Evolutionary conservation across 2,888 invertebrate genomes (phyloP).

Genomic region (Epinotia nisella): DNA sequence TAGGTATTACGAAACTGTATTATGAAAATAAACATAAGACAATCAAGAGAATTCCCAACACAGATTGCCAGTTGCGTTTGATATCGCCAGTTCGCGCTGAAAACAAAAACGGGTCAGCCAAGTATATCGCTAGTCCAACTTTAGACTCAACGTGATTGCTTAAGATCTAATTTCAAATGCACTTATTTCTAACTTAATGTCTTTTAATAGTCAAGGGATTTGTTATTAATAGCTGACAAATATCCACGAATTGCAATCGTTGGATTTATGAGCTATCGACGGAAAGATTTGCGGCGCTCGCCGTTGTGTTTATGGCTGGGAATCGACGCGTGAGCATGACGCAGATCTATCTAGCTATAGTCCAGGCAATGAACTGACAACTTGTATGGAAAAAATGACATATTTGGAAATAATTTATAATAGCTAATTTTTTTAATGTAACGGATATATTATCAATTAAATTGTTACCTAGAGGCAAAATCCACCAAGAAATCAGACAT

Average conservation of each 20-base stretch:
- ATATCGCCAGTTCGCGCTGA: constrained; percentile 2
- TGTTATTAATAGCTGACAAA: constrained; percentile 44
- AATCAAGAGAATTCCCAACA: constrained; percentile 10
- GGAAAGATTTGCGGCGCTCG: constrained; percentile 33
- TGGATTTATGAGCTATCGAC: constrained; percentile 39
- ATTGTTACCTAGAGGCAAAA: too few species aligned
- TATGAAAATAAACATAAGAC: constrained; percentile 10
- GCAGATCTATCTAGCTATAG: background rate
- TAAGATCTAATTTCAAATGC: background rate
- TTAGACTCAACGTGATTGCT: background rate
- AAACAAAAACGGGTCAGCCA: background rate
- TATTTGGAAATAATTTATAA: too few species aligned
- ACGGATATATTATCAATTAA: too few species aligned
- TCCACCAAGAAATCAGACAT: too few species aligned
- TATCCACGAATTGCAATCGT: constrained; percentile 41
- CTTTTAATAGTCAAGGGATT: background rate
- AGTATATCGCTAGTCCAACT: background rate
- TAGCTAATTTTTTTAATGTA: too few species aligned
- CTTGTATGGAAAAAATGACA: too few species aligned
- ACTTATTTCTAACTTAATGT: background rate
- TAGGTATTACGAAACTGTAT: constrained; percentile 8
- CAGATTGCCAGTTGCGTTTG: constrained; percentile 3
- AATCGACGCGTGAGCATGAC: constrained; percentile 28
- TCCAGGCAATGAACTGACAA: too few species aligned
- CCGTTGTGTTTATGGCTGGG: constrained; percentile 31